Percentiles rank a stretch among this genome's conserved stretches.
These are phyloP conservation scores for Leptodirus hochenwartii DNA, from an alignment of 2,888 invertebrate species.

Conservation along the genomic window DNA sequence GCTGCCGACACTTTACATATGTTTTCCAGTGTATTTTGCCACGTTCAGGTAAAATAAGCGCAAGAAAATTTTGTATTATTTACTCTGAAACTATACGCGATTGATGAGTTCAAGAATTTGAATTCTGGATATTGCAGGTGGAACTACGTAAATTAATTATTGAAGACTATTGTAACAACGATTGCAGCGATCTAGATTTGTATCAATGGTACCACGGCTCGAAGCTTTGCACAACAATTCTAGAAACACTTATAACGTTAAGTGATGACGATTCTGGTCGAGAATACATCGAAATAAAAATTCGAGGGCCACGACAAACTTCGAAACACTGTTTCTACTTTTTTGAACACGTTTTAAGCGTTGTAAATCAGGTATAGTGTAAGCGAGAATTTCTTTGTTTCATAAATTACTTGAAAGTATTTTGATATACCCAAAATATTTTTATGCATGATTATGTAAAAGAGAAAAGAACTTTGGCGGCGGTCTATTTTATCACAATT, in stretches of 20 bases:
- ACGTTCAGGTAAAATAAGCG: conserved; percentile 36
- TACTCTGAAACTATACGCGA: no score
- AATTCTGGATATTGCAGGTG: conserved; percentile 14
- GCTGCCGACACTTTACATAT: conserved; percentile 37
- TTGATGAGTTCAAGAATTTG: no score
- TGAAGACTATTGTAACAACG: conserved; percentile 22
- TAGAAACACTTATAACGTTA: conserved; percentile 49
- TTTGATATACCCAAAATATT: no score
- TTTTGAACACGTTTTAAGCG: conserved; percentile 43
- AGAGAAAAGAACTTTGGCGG: neutral
- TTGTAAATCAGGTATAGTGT: conserved; percentile 36
- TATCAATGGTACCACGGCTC: conserved; percentile 57
- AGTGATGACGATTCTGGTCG: conserved; percentile 28
- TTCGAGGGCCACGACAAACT: conserved; percentile 40
- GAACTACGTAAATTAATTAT: conserved; percentile 21
- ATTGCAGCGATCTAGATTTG: conserved; percentile 40
- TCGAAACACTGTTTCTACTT: conserved; percentile 45
- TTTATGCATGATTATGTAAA: neutral
- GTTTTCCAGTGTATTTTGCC: conserved; percentile 47
- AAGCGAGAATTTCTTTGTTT: conserved; percentile 4
- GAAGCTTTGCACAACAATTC: conserved; percentile 44
- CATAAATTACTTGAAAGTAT: conserved; percentile 1
- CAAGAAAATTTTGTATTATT: neutral
- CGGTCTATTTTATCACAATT: no score
- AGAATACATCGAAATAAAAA: conserved; percentile 44